These are phyloP conservation scores for Pseudeuparius sepicola DNA, from an alignment of 2,888 invertebrate species.

Conservation along the genomic window DNA sequence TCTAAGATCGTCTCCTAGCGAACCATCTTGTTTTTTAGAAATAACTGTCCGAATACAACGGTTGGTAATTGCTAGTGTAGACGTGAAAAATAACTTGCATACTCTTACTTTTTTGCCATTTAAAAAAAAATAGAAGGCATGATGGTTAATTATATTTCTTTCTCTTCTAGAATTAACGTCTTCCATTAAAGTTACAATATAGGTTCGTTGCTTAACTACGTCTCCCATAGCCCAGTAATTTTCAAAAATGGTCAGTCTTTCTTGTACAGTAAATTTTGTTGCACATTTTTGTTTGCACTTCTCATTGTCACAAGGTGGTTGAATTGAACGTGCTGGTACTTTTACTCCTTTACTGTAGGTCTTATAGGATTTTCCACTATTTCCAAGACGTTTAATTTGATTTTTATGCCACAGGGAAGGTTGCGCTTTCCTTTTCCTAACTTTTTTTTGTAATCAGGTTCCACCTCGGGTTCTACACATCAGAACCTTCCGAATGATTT, in stretches of 20 bases:
- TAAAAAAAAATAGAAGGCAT: conserved; percentile 8
- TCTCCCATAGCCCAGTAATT: conserved; percentile 7
- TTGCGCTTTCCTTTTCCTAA: background rate
- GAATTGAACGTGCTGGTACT: conserved; percentile 1
- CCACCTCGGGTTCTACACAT: background rate
- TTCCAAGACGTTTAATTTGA: conserved; percentile 1
- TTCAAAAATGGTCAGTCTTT: conserved; percentile 2
- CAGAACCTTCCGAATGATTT: too few relatives aligned
- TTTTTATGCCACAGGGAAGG: background rate
- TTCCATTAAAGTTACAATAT: conserved; percentile 4
- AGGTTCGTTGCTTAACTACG: conserved; percentile 4
- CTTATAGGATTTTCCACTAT: conserved; percentile 1
- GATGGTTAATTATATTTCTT: background rate
- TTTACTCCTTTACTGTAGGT: background rate
- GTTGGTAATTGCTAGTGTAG: conserved; percentile 6
- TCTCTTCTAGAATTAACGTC: conserved; percentile 5
- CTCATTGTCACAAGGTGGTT: conserved; percentile 1
- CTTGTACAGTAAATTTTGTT: conserved; percentile 4
- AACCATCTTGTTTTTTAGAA: conserved; percentile 5
- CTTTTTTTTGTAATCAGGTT: too few relatives aligned
- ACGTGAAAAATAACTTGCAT: conserved; percentile 5
- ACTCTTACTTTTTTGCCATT: conserved; percentile 5
- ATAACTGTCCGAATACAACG: conserved; percentile 8
- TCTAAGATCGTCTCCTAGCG: conserved; percentile 3
- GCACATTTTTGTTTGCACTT: conserved; percentile 4